Conservation (phyloP, 2,113 vertebrate genomes). For the Catharus minimus region DNA sequence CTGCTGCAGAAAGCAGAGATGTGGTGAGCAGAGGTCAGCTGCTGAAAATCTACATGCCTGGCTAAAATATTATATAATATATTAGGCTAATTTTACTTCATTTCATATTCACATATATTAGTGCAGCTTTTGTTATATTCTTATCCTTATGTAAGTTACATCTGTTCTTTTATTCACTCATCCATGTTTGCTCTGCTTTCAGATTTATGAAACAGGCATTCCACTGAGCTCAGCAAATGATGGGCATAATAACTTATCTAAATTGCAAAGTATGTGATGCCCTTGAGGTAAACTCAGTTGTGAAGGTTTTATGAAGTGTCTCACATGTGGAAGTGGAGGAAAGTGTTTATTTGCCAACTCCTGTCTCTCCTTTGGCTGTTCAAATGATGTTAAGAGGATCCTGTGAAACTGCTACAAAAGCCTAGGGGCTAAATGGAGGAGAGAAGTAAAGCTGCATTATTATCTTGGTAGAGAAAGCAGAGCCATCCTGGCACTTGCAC, state of each 20-base stretch:
- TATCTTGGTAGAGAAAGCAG: neutral
- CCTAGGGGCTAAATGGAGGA: conserved; percentile 34
- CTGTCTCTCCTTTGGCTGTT: conserved; percentile 53
- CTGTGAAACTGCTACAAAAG: conserved; percentile 38
- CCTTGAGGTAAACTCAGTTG: conserved; percentile 67
- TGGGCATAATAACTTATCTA: conserved; percentile 67
- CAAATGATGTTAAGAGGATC: conserved; percentile 39
- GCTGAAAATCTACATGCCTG: neutral
- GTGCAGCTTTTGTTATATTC: conserved; percentile 30
- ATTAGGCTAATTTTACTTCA: conserved; percentile 41
- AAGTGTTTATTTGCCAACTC: conserved; percentile 64
- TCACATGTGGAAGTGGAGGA: conserved; percentile 48
- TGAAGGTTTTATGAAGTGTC: conserved; percentile 66
- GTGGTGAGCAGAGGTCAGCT: conserved; percentile 17
- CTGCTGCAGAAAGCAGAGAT: neutral
- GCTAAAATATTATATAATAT: neutral
- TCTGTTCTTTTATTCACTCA: conserved; percentile 65
- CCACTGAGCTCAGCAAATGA: conserved; percentile 64
- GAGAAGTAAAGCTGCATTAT: neutral
- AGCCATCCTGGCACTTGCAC: neutral
- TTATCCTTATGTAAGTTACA: conserved; percentile 63
- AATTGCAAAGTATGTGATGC: conserved; percentile 66
- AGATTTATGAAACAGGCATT: conserved; percentile 66
- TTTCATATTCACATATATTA: conserved; percentile 56
- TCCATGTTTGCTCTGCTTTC: conserved; percentile 62